Evolutionary conservation across 2,888 invertebrate genomes (phyloP).

Genomic region (Alloscopus bannaensis): DNA sequence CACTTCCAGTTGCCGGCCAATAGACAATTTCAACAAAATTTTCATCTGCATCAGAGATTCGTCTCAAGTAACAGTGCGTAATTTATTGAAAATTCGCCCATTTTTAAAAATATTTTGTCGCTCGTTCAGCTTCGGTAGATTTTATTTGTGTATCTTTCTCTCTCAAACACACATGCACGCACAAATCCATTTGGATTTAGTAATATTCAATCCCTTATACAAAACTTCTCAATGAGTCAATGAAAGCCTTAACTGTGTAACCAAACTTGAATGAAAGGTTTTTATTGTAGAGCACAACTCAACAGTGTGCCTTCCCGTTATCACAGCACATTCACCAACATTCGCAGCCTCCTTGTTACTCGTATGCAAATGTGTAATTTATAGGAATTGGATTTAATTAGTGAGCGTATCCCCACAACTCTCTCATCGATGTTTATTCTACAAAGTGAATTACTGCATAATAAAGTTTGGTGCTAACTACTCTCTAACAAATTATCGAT

Average conservation of each 20-base stretch:
- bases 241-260: neutral
- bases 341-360: neutral
- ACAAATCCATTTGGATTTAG: neutral
- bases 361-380: neutral
- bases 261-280: neutral
- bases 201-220: neutral
- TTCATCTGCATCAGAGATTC: neutral
- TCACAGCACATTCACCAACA: neutral
- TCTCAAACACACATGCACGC: slow-evolving; percentile 5
- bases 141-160: slow-evolving; percentile 38
- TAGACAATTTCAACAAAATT: slow-evolving; percentile 1
- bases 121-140: slow-evolving; percentile 35
- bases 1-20: no score
- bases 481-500: slow-evolving; percentile 56
- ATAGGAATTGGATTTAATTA: slow-evolving; percentile 19
- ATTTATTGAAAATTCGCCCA: neutral
- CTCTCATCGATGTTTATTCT: no score
- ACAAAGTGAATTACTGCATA: slow-evolving; percentile 6
- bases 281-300: neutral
- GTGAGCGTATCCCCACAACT: no score
- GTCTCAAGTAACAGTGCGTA: neutral
- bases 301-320: neutral
- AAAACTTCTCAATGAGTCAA: neutral
- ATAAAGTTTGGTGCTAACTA: slow-evolving; percentile 36
- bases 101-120: neutral